These are phyloP conservation scores for Heliconius erato DNA, from an alignment of 2,888 invertebrate species.

Conservation along the genomic window DNA sequence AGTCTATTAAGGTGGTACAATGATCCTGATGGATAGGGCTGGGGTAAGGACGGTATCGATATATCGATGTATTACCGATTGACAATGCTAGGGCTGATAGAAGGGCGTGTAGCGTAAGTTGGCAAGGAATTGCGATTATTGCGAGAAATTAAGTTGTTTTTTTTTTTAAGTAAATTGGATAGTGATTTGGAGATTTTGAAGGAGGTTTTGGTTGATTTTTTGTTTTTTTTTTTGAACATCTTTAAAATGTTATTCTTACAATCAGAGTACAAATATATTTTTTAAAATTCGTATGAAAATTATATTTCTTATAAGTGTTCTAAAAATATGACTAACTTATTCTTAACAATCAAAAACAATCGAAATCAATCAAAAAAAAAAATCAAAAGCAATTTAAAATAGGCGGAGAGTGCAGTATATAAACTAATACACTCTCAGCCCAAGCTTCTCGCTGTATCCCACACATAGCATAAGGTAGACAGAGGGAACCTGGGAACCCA, in stretches of 20 bases:
- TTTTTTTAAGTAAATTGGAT: background rate
- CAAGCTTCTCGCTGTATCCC: too few relatives aligned
- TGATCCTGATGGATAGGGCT: conserved; percentile 68
- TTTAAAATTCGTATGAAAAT: background rate
- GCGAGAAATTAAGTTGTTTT: background rate
- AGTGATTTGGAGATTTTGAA: background rate
- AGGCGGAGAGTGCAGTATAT: background rate
- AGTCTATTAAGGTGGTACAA: conserved; percentile 73
- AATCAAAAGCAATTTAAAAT: background rate
- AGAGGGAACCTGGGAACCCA: too few relatives aligned
- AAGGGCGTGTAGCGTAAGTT: background rate
- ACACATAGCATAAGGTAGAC: too few relatives aligned
- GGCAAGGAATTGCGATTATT: background rate
- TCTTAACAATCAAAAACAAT: too few relatives aligned
- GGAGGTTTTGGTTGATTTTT: too few relatives aligned
- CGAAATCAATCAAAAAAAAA: too few relatives aligned
- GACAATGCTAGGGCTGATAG: background rate
- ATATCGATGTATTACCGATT: conserved; percentile 10
- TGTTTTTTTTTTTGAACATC: too few relatives aligned
- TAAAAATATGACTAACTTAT: background rate
- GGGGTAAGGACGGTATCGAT: conserved; percentile 24
- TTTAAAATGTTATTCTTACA: too few relatives aligned
- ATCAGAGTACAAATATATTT: background rate
- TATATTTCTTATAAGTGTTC: background rate
- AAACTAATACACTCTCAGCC: too few relatives aligned